Conservation (phyloP, 2,113 vertebrate species). For the Atractosteus spatula region DNA sequence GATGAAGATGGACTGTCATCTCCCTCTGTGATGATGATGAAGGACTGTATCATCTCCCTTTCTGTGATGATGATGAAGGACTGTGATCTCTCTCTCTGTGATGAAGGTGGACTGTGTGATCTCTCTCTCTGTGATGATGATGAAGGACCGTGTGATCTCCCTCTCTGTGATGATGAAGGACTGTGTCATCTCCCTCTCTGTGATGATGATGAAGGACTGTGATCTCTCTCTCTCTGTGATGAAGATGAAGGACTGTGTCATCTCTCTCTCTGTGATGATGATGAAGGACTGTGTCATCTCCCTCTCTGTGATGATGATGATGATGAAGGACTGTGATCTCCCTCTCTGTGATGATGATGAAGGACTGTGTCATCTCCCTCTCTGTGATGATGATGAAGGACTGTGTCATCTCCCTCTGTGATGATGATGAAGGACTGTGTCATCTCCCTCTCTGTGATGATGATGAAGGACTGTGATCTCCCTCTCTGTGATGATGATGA, state of each 20-base stretch:
- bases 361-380: neutral
- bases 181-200: too few relatives aligned
- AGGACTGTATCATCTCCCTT: slow-evolving; percentile 45
- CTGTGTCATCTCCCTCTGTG: slow-evolving; percentile 31
- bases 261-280: slow-evolving; percentile 1
- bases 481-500: slow-evolving; percentile 27
- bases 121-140: slow-evolving; percentile 1
- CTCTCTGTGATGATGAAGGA: too few relatives aligned
- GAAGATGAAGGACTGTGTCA: neutral
- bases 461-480: slow-evolving; percentile 18
- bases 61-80: neutral
- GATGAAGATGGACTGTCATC: neutral
- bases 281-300: slow-evolving; percentile 27
- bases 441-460: slow-evolving; percentile 4
- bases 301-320: slow-evolving; percentile 27
- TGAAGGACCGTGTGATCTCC: too few relatives aligned
- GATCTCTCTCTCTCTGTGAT: slow-evolving; percentile 25
- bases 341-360: neutral
- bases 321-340: slow-evolving; percentile 1
- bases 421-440: too few relatives aligned
- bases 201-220: too few relatives aligned
- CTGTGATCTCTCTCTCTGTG: neutral
- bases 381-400: slow-evolving; percentile 44
- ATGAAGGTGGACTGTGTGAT: slow-evolving; percentile 20
- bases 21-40: slow-evolving; percentile 37